phyloP scores from a whole-genome alignment of 2,113 vertebrate genomes.

The Recurvirostra avosetta region DNA sequence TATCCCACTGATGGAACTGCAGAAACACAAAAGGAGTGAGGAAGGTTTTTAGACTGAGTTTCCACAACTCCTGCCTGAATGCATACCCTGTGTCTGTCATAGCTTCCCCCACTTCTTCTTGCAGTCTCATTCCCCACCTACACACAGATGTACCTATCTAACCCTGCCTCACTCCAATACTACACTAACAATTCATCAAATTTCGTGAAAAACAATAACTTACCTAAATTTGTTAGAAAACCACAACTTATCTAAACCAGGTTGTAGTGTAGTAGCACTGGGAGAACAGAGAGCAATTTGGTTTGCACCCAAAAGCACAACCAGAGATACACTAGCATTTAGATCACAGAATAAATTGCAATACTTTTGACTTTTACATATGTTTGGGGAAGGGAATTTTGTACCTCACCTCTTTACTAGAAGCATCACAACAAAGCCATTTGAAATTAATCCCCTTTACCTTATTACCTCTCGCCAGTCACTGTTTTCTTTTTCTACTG shows the following conservation, averaged over 20 bases:
- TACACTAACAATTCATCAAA: neutral
- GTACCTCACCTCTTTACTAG: neutral
- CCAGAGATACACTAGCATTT: neutral
- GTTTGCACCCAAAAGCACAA: neutral
- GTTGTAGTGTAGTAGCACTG: neutral
- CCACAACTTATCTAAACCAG: neutral
- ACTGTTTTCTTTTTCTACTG: neutral
- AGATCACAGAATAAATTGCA: neutral
- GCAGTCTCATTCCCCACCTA: neutral
- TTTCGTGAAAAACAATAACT: neutral
- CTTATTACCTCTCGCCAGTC: neutral
- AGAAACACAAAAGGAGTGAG: neutral
- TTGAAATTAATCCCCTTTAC: neutral
- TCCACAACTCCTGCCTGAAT: neutral
- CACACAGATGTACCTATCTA: neutral
- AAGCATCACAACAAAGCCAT: neutral
- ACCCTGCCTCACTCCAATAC: neutral
- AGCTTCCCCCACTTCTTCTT: neutral
- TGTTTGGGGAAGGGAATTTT: neutral
- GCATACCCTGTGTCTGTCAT: fast-evolving
- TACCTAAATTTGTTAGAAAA: neutral
- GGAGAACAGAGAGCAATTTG: neutral
- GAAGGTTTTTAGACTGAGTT: neutral
- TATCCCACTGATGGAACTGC: neutral
- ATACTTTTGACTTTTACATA: neutral